Percentiles rank a stretch among this genome's conserved stretches.
Conservation (phyloP, 64 coral and sea anemone species). For the Orbicella faveolata region DNA sequence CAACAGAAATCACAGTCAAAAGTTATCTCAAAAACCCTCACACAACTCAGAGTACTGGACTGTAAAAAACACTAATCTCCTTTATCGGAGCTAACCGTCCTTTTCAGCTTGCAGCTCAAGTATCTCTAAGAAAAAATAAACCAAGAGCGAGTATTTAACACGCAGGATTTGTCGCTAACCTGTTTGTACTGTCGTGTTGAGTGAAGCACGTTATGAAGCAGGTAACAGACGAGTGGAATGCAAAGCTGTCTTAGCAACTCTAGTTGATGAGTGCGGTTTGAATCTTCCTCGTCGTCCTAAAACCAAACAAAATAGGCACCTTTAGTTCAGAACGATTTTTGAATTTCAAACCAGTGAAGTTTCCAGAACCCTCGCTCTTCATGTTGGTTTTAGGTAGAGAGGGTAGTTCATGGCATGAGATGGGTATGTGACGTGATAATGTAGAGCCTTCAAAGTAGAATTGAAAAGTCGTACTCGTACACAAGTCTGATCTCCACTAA, state of each 20-base stretch:
- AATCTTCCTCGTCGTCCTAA: slow-evolving; percentile 44
- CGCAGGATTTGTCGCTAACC: slow-evolving; percentile 6
- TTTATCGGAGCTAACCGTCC: too few relatives aligned
- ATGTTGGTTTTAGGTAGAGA: too few relatives aligned
- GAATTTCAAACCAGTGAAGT: too few relatives aligned
- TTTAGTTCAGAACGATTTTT: too few relatives aligned
- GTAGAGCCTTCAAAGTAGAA: too few relatives aligned
- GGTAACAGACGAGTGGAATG: slow-evolving; percentile 57
- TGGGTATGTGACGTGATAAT: too few relatives aligned
- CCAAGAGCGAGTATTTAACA: neutral
- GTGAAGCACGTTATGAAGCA: slow-evolving; percentile 60
- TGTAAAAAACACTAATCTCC: too few relatives aligned
- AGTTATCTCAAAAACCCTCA: neutral
- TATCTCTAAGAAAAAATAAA: neutral
- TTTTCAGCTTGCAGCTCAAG: neutral
- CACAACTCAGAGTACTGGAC: too few relatives aligned
- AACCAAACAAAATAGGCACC: neutral
- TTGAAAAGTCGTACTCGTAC: too few relatives aligned
- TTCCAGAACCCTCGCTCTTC: too few relatives aligned
- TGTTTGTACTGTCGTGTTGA: slow-evolving; percentile 69
- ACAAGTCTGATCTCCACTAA: too few relatives aligned
- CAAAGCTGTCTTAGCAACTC: slow-evolving; percentile 65
- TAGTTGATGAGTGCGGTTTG: slow-evolving; percentile 55
- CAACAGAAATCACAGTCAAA: slow-evolving; percentile 5
- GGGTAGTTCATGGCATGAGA: too few relatives aligned